Percentiles rank a stretch among this genome's conserved stretches.
These are phyloP conservation scores for Xanthostigma xanthostigma DNA, from an alignment of 2,888 invertebrate genomes.

Conservation along the genomic window DNA sequence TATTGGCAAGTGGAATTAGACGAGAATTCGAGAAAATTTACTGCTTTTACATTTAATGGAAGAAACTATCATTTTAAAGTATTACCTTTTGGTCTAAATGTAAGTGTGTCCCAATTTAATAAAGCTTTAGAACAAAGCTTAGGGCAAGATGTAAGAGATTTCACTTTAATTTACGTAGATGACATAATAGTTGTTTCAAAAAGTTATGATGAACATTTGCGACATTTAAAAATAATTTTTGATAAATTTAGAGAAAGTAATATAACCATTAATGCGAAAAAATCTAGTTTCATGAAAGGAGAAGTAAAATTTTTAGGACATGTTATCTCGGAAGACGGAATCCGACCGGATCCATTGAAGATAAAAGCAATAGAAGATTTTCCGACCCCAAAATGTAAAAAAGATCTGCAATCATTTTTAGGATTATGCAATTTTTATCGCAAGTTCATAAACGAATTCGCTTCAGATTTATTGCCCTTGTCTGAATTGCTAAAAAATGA, in stretches of 20 bases:
- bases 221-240: slow-evolving; percentile 1
- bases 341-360: neutral
- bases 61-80: slow-evolving; percentile 4
- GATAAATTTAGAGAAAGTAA: neutral
- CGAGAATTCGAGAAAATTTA: slow-evolving; percentile 1
- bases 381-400: slow-evolving; percentile 6
- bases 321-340: neutral
- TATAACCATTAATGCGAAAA: neutral
- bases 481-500: neutral
- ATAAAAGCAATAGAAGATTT: neutral
- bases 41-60: slow-evolving; percentile 3
- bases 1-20: slow-evolving; percentile 6
- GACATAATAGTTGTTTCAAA: neutral
- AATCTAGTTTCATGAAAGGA: neutral
- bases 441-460: slow-evolving; percentile 1
- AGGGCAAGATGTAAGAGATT: neutral
- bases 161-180: slow-evolving; percentile 1
- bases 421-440: slow-evolving; percentile 9
- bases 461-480: neutral
- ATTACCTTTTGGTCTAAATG: slow-evolving; percentile 6
- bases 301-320: slow-evolving; percentile 2
- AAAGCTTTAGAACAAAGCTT: neutral
- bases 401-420: slow-evolving; percentile 7
- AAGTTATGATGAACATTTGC: neutral
- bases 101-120: slow-evolving; percentile 4